These are phyloP conservation scores for Paramisgurnus dabryanus DNA, from an alignment of 2,113 vertebrate genomes.

Conservation along the genomic window DNA sequence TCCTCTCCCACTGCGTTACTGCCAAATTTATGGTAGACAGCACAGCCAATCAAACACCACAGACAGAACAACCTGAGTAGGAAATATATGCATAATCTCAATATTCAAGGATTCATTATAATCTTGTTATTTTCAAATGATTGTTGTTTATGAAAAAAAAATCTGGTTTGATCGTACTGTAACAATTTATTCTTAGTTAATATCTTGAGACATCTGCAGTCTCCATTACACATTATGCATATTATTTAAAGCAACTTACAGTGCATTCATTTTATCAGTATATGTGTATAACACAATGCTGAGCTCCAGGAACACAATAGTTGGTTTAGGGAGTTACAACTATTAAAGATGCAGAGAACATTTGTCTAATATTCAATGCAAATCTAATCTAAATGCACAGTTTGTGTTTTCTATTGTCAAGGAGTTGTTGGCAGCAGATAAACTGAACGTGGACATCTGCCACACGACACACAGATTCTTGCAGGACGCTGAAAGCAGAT, in stretches of 20 bases:
- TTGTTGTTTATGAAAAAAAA: background rate
- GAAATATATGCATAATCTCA: background rate
- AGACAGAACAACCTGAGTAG: conserved; percentile 2
- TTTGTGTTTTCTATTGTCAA: conserved; percentile 5
- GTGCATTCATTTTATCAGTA: too few species aligned
- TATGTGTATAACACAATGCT: too few species aligned
- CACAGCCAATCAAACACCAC: conserved; percentile 3
- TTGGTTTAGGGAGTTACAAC: too few species aligned
- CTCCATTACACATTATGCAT: too few species aligned
- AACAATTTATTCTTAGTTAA: background rate
- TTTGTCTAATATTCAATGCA: too few species aligned
- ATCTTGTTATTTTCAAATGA: background rate
- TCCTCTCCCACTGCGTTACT: background rate
- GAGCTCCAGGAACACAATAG: too few species aligned
- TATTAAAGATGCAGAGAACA: background rate
- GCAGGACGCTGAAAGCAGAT: conserved; percentile 14
- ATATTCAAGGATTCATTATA: background rate
- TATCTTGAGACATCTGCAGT: background rate
- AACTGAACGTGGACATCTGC: conserved; percentile 27
- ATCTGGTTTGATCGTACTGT: background rate
- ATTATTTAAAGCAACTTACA: too few species aligned
- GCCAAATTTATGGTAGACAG: background rate
- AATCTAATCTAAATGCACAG: background rate
- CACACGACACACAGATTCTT: conserved; percentile 26
- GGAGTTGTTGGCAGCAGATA: conserved; percentile 1